phyloP scores from a whole-genome alignment of 2,113 vertebrate species.

The Ageneiosus marmoratus region DNA sequence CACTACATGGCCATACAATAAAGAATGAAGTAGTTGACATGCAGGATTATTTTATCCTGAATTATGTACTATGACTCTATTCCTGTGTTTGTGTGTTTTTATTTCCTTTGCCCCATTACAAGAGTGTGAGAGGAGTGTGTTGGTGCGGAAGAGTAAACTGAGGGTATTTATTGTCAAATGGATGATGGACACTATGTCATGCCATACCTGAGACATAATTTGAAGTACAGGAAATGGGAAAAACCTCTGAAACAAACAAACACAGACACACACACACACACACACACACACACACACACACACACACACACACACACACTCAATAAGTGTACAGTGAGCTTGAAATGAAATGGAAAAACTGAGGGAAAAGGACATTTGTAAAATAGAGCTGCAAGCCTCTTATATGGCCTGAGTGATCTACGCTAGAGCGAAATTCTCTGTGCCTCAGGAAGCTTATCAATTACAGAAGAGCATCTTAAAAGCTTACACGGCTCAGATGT shows the following conservation, averaged over 20 bases:
- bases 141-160: slow-evolving; percentile 57
- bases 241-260: slow-evolving; percentile 53
- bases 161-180: slow-evolving; percentile 56
- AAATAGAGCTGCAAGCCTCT: slow-evolving; percentile 37
- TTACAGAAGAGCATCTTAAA: slow-evolving; percentile 56
- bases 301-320: slow-evolving; percentile 6
- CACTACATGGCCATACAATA: not conserved
- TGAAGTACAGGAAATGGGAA: slow-evolving; percentile 59
- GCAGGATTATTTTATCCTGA: not conserved
- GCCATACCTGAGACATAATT: slow-evolving; percentile 59
- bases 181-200: slow-evolving; percentile 48
- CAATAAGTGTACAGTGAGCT: not conserved
- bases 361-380: slow-evolving; percentile 2
- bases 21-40: not conserved
- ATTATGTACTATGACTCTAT: slow-evolving; percentile 32
- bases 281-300: not conserved
- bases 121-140: slow-evolving; percentile 24
- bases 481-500: slow-evolving; percentile 50
- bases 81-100: slow-evolving; percentile 43
- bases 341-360: slow-evolving; percentile 19
- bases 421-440: slow-evolving; percentile 44
- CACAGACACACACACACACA: not conserved
- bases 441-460: slow-evolving; percentile 55
- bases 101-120: slow-evolving; percentile 34
- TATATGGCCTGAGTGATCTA: slow-evolving; percentile 49